Evolutionary conservation across 2,888 invertebrate genomes (phyloP).

Genomic region (Cephus runcator): DNA sequence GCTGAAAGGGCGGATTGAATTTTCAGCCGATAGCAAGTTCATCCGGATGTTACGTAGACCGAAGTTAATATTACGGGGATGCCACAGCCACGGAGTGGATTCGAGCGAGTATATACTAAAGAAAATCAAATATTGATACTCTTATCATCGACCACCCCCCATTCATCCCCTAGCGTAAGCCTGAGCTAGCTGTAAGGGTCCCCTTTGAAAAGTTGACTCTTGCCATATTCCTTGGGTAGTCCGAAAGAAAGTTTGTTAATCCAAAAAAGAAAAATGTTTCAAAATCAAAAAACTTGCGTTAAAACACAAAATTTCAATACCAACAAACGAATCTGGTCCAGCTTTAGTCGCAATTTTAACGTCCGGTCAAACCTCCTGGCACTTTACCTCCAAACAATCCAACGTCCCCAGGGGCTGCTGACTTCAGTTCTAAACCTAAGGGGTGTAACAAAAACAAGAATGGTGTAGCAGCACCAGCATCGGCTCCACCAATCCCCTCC

Average conservation of each 20-base stretch:
- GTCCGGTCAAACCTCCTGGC: background rate
- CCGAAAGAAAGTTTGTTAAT: background rate
- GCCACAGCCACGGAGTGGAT: background rate
- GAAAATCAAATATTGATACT: slow-evolving; percentile 6
- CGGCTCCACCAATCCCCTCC: background rate
- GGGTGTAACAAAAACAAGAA: background rate
- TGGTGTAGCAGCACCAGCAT: background rate
- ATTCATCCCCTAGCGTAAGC: background rate
- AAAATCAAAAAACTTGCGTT: background rate
- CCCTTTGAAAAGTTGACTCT: background rate
- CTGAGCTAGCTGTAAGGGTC: background rate
- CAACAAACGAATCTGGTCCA: background rate
- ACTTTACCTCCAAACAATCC: background rate
- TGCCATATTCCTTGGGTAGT: background rate
- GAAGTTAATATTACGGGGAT: background rate
- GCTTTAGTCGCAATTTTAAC: background rate
- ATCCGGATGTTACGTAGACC: background rate
- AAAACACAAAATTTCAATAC: background rate
- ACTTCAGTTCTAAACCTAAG: background rate
- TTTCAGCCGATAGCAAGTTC: background rate
- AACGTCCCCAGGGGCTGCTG: background rate
- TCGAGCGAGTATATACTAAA: background rate
- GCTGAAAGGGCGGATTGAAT: background rate
- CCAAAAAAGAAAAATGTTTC: too few relatives aligned
- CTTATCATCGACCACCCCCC: background rate